These are phyloP conservation scores for Vipera ursinii DNA, from an alignment of 2,797 vertebrate species.

Conservation along the genomic window DNA sequence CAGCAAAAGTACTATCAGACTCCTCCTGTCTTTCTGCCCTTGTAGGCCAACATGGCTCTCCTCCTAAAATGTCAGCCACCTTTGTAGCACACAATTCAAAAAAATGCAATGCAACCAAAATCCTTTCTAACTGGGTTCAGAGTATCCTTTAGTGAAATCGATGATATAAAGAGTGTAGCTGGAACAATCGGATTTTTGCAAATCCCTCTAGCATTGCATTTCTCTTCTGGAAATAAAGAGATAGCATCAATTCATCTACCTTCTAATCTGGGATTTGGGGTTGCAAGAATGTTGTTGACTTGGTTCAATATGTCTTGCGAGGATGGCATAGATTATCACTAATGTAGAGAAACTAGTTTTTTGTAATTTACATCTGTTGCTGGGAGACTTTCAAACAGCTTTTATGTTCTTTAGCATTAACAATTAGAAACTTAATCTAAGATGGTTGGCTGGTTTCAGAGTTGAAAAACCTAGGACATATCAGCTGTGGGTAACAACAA, in stretches of 20 bases:
- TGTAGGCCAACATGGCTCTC: not conserved
- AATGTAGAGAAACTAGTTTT: not conserved
- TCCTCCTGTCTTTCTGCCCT: not conserved
- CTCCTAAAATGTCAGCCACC: not conserved
- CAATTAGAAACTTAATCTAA: not conserved
- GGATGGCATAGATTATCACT: not conserved
- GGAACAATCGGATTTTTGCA: not conserved
- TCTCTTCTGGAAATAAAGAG: not conserved
- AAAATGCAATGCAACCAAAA: not conserved
- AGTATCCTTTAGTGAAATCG: not conserved
- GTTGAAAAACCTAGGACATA: not conserved
- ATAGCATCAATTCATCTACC: not conserved
- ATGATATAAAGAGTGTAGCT: not conserved
- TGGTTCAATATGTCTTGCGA: not conserved
- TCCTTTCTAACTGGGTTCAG: not conserved
- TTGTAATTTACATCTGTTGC: constrained; percentile 41
- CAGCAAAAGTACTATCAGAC: not conserved
- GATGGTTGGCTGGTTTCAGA: not conserved
- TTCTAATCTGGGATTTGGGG: not conserved
- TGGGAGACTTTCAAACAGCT: not conserved
- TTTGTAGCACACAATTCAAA: not conserved
- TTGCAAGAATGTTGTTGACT: not conserved
- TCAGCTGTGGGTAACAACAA: not conserved
- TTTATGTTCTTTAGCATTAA: not conserved
- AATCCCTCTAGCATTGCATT: not conserved